These are phyloP conservation scores for Cylindroiulus punctatus DNA, from an alignment of 2,888 invertebrate genomes.

Conservation along the genomic window DNA sequence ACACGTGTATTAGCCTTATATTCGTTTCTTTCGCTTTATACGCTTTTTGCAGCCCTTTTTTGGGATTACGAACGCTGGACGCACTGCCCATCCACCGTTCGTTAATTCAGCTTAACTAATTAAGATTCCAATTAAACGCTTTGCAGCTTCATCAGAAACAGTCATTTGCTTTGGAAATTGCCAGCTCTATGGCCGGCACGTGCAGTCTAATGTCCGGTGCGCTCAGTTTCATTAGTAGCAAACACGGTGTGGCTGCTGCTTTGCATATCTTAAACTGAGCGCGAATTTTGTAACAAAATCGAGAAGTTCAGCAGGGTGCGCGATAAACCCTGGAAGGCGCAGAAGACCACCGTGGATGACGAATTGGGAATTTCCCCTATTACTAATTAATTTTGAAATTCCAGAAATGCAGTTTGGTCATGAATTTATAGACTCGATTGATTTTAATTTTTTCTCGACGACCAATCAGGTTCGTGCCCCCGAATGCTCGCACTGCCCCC, in stretches of 20 bases:
- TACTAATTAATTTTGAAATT: conserved; percentile 44
- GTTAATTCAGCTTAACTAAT: conserved; percentile 29
- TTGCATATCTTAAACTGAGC: too few species aligned
- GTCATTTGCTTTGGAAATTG: conserved; percentile 15
- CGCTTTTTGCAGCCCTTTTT: neutral
- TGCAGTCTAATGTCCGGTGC: too few species aligned
- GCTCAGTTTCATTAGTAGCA: too few species aligned
- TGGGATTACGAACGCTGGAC: neutral
- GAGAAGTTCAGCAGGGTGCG: too few species aligned
- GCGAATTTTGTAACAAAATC: too few species aligned
- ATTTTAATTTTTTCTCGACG: neutral
- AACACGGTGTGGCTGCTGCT: too few species aligned
- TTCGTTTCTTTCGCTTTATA: conserved; percentile 1
- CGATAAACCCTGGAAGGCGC: neutral
- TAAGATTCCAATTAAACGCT: conserved; percentile 42
- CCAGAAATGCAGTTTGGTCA: neutral
- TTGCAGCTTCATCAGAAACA: conserved; percentile 22
- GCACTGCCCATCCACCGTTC: neutral
- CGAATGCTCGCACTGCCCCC: neutral
- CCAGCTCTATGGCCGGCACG: neutral
- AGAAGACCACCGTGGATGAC: neutral
- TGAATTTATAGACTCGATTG: conserved; percentile 44
- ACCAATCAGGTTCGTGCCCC: neutral
- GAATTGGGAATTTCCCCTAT: conserved; percentile 20
- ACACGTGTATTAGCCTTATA: conserved; percentile 37